These are phyloP conservation scores for Poecile montanus DNA, from an alignment of 2,797 vertebrate species.

Conservation along the genomic window DNA sequence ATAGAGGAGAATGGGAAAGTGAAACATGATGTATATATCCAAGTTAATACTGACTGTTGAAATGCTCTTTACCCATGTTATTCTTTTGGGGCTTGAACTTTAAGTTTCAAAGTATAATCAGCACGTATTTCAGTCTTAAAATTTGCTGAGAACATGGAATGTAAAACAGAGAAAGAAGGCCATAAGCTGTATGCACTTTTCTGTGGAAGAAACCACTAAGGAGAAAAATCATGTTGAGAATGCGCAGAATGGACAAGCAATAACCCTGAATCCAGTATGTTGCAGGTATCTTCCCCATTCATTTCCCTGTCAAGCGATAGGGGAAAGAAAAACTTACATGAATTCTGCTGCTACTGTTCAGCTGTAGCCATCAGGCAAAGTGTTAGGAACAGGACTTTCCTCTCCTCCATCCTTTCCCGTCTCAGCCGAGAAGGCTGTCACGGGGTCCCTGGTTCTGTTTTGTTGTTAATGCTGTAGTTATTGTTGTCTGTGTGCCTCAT, in stretches of 20 bases:
- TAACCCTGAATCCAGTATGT: background rate
- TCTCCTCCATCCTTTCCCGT: too few relatives aligned
- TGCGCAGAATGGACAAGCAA: background rate
- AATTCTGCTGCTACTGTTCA: background rate
- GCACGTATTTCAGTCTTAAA: background rate
- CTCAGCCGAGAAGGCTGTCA: too few relatives aligned
- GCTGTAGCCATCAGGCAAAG: background rate
- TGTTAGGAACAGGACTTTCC: background rate
- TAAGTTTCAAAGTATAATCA: background rate
- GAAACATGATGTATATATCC: background rate
- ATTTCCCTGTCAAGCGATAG: accelerated
- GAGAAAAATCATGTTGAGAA: background rate
- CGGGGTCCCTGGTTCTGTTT: too few relatives aligned
- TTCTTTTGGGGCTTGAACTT: background rate
- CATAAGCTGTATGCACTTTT: background rate
- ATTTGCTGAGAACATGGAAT: background rate
- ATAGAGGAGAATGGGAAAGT: background rate
- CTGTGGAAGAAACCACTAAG: background rate
- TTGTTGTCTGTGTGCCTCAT: too few relatives aligned
- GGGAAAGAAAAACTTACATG: background rate
- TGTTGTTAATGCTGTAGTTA: too few relatives aligned
- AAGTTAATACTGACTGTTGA: background rate
- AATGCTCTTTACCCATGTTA: background rate
- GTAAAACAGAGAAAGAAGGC: background rate
- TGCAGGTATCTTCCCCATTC: background rate